phyloP scores from a whole-genome alignment of 2,113 vertebrate genomes.

The Leptocoma aspasia region DNA sequence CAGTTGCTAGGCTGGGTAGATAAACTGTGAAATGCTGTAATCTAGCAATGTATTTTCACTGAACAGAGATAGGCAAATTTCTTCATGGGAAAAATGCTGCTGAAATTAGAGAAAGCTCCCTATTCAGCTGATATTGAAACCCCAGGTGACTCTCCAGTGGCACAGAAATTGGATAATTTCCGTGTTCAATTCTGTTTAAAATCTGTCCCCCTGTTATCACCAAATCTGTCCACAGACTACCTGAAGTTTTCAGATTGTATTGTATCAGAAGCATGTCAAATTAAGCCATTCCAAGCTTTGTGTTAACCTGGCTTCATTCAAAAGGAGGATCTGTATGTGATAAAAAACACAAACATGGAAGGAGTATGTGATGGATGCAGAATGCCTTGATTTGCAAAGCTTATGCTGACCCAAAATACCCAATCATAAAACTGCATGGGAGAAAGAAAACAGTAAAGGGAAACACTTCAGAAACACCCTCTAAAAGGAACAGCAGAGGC shows the following conservation, averaged over 20 bases:
- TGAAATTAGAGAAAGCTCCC: background rate
- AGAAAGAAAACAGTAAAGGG: background rate
- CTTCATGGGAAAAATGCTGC: background rate
- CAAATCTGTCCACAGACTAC: background rate
- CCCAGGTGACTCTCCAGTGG: background rate
- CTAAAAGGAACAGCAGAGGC: background rate
- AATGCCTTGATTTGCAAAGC: background rate
- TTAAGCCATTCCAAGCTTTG: background rate
- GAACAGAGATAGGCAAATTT: background rate
- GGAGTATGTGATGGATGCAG: background rate
- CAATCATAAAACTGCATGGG: background rate
- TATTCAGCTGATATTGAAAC: background rate
- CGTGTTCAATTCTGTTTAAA: background rate
- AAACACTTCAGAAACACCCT: background rate
- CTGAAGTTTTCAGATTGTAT: background rate
- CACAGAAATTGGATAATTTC: background rate
- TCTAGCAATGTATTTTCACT: background rate
- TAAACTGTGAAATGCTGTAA: background rate
- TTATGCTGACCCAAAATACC: background rate
- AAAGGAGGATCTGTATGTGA: background rate
- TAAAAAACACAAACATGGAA: background rate
- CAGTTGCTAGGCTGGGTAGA: background rate
- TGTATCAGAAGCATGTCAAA: background rate
- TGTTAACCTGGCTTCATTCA: background rate
- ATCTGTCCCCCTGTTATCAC: background rate